Conservation (phyloP, 1,140 invertebrate genomes). For the Camponotus vicinus region DNA sequence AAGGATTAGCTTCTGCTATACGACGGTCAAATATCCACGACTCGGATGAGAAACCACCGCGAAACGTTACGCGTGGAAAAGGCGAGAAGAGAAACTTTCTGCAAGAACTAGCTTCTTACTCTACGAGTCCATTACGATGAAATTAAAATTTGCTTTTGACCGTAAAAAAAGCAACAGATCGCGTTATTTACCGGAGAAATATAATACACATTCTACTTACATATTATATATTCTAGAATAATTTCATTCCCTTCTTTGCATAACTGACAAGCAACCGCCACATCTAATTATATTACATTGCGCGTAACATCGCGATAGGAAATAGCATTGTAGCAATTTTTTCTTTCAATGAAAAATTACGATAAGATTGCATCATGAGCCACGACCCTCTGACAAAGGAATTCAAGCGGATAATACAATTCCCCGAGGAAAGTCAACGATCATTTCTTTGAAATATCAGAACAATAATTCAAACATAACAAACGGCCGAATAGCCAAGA, state of each 20-base stretch:
- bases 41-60: slow-evolving; percentile 25
- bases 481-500: slow-evolving; percentile 56
- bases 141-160: slow-evolving; percentile 47
- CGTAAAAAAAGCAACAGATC: neutral
- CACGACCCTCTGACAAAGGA: neutral
- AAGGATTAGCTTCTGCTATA: slow-evolving; percentile 78
- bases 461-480: slow-evolving; percentile 58
- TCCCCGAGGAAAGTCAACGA: slow-evolving; percentile 33
- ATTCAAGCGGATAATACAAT: slow-evolving; percentile 35
- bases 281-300: neutral
- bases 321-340: neutral
- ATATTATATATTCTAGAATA: neutral
- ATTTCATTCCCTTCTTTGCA: neutral
- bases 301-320: neutral
- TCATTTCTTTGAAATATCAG: slow-evolving; percentile 51
- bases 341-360: neutral
- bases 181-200: neutral
- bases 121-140: slow-evolving; percentile 29
- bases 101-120: slow-evolving; percentile 26
- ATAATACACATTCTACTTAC: neutral
- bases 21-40: slow-evolving; percentile 49
- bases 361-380: neutral
- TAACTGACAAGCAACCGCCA: neutral
- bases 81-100: slow-evolving; percentile 37
- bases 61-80: slow-evolving; percentile 32